phyloP scores from a whole-genome alignment of 2,888 invertebrate genomes.

The Abrostola triplasia region DNA sequence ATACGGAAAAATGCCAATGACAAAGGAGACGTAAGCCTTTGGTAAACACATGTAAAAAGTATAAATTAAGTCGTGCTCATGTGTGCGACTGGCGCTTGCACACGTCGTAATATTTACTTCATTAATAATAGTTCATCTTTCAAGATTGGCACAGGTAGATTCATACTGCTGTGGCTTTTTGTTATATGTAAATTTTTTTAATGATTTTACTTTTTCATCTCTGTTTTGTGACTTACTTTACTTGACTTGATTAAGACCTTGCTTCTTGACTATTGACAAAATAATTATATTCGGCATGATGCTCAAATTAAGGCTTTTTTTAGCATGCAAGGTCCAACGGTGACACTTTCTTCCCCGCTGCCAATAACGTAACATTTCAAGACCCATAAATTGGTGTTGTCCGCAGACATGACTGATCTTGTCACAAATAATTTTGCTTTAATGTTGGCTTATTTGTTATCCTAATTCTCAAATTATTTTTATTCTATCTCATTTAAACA shows the following conservation, averaged over 20 bases:
- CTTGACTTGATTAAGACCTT: too few species aligned
- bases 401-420: not conserved
- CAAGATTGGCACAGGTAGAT: too few species aligned
- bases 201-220: too few species aligned
- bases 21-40: conserved; percentile 69
- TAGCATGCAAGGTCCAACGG: not conserved
- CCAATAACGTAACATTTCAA: not conserved
- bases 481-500: not conserved
- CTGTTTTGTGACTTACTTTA: too few species aligned
- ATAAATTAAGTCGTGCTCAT: conserved; percentile 35
- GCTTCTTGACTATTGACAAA: too few species aligned
- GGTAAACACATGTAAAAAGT: conserved; percentile 60
- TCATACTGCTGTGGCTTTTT: too few species aligned
- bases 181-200: too few species aligned
- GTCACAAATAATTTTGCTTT: conserved; percentile 26
- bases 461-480: conserved; percentile 5
- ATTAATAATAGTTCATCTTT: too few species aligned
- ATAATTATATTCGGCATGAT: not conserved
- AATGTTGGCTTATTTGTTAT: conserved; percentile 27
- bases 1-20: conserved; percentile 72
- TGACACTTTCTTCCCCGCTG: not conserved
- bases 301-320: not conserved
- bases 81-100: conserved; percentile 1
- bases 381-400: not conserved
- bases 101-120: not conserved